phyloP scores from a whole-genome alignment of 2,797 vertebrate species.

The Chelonia mydas region DNA sequence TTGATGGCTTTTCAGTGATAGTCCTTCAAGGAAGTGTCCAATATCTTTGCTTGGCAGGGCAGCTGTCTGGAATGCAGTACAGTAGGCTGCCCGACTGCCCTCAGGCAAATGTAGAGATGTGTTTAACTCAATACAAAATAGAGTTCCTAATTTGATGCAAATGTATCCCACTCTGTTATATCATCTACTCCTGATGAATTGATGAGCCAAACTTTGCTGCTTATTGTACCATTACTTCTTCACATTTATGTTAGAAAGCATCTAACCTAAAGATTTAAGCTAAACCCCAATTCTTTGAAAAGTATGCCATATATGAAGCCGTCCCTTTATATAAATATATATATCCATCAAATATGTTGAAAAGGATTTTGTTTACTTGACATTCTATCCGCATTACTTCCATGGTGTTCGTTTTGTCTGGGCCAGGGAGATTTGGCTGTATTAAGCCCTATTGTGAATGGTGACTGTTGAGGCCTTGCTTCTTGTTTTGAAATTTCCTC shows the following conservation, averaged over 20 bases:
- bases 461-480: background rate
- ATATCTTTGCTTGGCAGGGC: background rate
- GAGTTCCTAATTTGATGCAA: background rate
- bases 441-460: slow-evolving; percentile 64
- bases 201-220: background rate
- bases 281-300: background rate
- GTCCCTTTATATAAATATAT: background rate
- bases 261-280: background rate
- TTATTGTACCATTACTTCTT: background rate
- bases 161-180: background rate
- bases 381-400: background rate
- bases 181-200: background rate
- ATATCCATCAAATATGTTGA: background rate
- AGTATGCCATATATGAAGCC: background rate
- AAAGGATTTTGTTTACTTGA: background rate
- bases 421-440: slow-evolving; percentile 27
- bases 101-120: background rate
- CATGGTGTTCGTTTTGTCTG: slow-evolving; percentile 11
- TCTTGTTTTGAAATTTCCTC: slow-evolving; percentile 38
- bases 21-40: background rate
- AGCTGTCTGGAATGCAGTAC: background rate
- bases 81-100: background rate
- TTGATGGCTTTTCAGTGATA: background rate
- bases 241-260: background rate
- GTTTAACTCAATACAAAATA: background rate